These are phyloP conservation scores for Neosilurus hyrtlii DNA, from an alignment of 2,797 vertebrate genomes.

Conservation along the genomic window DNA sequence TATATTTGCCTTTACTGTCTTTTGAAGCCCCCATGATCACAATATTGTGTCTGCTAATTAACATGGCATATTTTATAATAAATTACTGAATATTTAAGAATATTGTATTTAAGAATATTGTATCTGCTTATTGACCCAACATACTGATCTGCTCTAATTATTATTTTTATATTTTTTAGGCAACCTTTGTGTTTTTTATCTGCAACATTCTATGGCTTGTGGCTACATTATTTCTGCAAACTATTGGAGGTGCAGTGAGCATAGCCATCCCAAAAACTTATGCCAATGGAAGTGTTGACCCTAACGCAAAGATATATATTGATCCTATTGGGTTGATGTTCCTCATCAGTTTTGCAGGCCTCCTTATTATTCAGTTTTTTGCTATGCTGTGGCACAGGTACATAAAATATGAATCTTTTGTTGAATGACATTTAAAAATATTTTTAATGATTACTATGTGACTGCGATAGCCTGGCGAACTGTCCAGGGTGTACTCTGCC, in stretches of 20 bases:
- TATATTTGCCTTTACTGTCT: background rate
- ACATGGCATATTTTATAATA: background rate
- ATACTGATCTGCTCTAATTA: background rate
- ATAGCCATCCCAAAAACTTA: constrained; percentile 71
- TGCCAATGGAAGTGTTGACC: background rate
- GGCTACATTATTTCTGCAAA: constrained; percentile 80
- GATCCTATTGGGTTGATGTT: constrained; percentile 72
- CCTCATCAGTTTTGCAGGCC: constrained; percentile 63
- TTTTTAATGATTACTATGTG: background rate
- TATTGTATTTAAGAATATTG: background rate
- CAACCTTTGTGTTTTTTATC: constrained; percentile 79
- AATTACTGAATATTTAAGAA: background rate
- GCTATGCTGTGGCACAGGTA: constrained; percentile 74
- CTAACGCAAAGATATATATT: constrained; percentile 11
- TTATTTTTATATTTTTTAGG: constrained; percentile 57
- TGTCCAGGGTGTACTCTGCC: too few species aligned
- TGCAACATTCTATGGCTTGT: constrained; percentile 79
- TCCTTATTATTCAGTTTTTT: constrained; percentile 68
- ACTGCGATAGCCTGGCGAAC: constrained; percentile 24
- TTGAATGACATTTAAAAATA: constrained; percentile 39
- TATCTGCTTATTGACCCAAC: background rate
- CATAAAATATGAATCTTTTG: background rate
- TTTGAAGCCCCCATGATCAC: background rate
- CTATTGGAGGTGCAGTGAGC: constrained; percentile 71
- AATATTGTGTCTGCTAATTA: background rate